Evolutionary conservation across 1,140 invertebrate species (phyloP).

Genomic region (Drosophila suzukii): DNA sequence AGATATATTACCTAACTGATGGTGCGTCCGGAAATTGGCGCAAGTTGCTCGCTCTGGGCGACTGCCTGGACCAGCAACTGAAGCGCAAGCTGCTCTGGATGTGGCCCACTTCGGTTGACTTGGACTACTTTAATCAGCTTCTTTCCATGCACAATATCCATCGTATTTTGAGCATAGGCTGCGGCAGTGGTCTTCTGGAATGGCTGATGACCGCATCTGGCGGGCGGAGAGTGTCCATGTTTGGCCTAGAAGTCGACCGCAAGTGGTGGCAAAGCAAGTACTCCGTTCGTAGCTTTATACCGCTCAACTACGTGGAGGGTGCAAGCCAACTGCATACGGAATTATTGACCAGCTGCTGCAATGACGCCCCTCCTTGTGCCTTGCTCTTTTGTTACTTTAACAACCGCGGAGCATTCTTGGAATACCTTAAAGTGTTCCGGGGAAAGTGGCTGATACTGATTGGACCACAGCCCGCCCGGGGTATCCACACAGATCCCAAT

Average conservation of each 20-base stretch:
- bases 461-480: conserved; percentile 87
- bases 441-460: conserved; percentile 89
- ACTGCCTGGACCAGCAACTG: conserved; percentile 47
- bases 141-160: conserved; percentile 36
- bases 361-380: conserved; percentile 84
- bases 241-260: conserved; percentile 87
- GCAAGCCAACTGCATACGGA: conserved; percentile 44
- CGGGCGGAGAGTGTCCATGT: conserved; percentile 76
- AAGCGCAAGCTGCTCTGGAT: conserved; percentile 86
- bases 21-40: conserved; percentile 49
- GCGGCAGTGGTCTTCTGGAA: conserved; percentile 76
- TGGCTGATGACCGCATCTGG: conserved; percentile 62
- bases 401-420: conserved; percentile 87
- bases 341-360: conserved; percentile 71
- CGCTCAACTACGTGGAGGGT: conserved; percentile 83
- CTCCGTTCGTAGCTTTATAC: conserved; percentile 86
- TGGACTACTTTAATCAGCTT: conserved; percentile 71
- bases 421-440: conserved; percentile 87
- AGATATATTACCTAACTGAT: conserved; percentile 63
- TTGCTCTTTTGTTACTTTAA: conserved; percentile 92
- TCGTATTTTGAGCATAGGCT: conserved; percentile 67
- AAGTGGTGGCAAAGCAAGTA: conserved; percentile 88
- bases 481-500: conserved; percentile 88
- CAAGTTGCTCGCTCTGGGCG: conserved; percentile 56
- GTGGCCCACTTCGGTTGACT: conserved; percentile 85